A percentile compares a stretch with the other conserved stretches of the same genome.
Conservation (phyloP, 2,113 vertebrate species). For the Sturnus vulgaris region DNA sequence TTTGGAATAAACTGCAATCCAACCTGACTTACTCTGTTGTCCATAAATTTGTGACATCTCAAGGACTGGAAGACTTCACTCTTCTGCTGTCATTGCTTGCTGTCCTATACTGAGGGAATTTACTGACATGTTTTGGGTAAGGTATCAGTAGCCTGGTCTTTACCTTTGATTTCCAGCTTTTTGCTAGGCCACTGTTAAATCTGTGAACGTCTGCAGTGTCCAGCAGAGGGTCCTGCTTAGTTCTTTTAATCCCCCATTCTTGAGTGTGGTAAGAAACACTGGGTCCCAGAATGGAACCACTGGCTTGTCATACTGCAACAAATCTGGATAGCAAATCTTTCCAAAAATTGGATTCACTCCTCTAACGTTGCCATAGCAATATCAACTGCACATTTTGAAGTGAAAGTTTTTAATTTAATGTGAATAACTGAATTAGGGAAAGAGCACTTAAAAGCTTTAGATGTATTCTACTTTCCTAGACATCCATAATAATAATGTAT, state of each 20-base stretch:
- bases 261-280: not conserved
- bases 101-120: not conserved
- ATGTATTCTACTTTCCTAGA: not conserved
- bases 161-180: not conserved
- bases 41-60: not conserved
- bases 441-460: not conserved
- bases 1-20: not conserved
- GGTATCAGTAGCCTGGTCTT: not conserved
- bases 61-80: not conserved
- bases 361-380: not conserved
- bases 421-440: slow-evolving; percentile 4
- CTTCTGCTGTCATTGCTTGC: not conserved
- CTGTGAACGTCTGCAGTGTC: not conserved
- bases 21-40: not conserved
- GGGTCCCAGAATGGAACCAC: not conserved
- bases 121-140: not conserved
- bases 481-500: not conserved
- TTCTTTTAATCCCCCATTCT: not conserved
- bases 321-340: not conserved
- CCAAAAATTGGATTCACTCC: not conserved
- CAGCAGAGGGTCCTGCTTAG: not conserved
- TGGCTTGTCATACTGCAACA: not conserved
- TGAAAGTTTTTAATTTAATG: not conserved
- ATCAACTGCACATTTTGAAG: not conserved
- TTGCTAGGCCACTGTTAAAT: not conserved